Evolutionary conservation across 2,797 vertebrate genomes (phyloP).

Genomic region (Scolopax bukidnonensis): DNA sequence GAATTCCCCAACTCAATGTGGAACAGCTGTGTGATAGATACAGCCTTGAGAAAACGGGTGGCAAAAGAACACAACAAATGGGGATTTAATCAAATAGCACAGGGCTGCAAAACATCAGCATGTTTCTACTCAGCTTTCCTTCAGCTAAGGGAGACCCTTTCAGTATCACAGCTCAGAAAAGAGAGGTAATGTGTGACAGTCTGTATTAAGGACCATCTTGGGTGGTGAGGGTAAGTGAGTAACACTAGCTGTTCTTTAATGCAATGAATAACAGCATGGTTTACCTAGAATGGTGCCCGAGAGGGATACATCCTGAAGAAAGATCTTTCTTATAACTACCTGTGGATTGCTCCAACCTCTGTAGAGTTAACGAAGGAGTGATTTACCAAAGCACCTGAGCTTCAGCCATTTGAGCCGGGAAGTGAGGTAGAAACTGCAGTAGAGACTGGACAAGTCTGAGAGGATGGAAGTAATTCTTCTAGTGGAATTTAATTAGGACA

Average conservation of each 20-base stretch:
- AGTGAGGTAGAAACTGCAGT: not conserved
- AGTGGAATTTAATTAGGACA: not conserved
- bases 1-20: slow-evolving; percentile 56
- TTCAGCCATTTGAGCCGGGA: not conserved
- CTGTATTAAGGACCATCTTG: not conserved
- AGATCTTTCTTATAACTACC: not conserved
- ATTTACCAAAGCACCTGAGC: not conserved
- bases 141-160: not conserved
- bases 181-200: not conserved
- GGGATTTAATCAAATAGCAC: slow-evolving; percentile 31
- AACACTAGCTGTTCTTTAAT: not conserved
- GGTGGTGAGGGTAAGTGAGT: not conserved
- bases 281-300: not conserved
- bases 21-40: slow-evolving; percentile 67
- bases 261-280: not conserved
- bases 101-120: not conserved
- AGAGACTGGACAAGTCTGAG: not conserved
- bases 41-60: slow-evolving; percentile 55
- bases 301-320: not conserved
- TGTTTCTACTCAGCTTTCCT: not conserved
- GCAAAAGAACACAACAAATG: slow-evolving; percentile 26
- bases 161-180: not conserved
- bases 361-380: not conserved
- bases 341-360: not conserved
- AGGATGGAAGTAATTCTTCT: not conserved